Percentiles rank a stretch among this genome's conserved stretches.
Evolutionary conservation across 1,140 invertebrate genomes (phyloP).

Genomic region (Halesus radiatus): DNA sequence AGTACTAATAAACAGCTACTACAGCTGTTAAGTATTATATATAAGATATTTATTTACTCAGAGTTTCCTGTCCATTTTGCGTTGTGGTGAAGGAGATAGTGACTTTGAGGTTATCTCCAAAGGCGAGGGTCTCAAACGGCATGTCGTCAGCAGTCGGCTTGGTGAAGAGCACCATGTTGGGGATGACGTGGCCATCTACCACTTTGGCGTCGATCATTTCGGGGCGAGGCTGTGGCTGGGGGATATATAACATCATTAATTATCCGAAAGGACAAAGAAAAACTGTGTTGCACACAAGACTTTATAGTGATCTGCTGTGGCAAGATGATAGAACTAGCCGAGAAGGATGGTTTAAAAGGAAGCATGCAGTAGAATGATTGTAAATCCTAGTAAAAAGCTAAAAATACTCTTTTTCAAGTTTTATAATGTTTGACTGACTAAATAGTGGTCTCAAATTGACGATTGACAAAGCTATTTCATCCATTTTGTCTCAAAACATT

Average conservation of each 20-base stretch:
- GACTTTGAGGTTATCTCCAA: conserved; percentile 86
- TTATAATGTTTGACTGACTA: too few species aligned
- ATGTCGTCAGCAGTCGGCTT: conserved; percentile 79
- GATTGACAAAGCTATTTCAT: too few species aligned
- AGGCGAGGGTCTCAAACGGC: conserved; percentile 83
- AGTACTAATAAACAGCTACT: background rate
- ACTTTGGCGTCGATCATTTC: conserved; percentile 86
- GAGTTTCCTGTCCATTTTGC: conserved; percentile 72
- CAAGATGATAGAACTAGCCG: too few species aligned
- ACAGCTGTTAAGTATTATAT: conserved; percentile 12
- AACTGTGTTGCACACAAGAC: too few species aligned
- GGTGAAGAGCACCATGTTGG: conserved; percentile 88
- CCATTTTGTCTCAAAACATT: too few species aligned
- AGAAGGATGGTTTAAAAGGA: too few species aligned
- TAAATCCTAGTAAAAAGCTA: too few species aligned
- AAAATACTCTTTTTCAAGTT: too few species aligned
- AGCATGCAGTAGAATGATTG: too few species aligned
- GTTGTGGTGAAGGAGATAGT: conserved; percentile 80
- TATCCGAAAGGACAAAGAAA: background rate
- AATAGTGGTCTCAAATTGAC: too few species aligned
- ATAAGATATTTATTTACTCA: conserved; percentile 69
- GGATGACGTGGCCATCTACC: conserved; percentile 92
- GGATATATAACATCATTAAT: conserved; percentile 10
- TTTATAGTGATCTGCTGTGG: too few species aligned
- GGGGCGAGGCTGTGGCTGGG: conserved; percentile 74